Evolutionary conservation across 2,797 vertebrate species (phyloP).

Genomic region (Prunella strophiata): DNA sequence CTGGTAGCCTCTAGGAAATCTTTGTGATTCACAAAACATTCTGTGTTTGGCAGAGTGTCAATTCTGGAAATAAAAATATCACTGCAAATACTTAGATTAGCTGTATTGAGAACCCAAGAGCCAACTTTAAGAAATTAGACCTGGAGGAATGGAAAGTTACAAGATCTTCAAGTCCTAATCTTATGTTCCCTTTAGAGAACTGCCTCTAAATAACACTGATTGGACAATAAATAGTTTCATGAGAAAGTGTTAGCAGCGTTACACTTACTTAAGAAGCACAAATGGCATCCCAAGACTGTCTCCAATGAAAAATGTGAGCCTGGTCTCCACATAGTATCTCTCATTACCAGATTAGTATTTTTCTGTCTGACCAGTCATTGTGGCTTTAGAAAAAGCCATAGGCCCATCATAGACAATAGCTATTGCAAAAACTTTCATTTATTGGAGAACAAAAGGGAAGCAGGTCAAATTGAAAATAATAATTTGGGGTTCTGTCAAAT

Average conservation of each 20-base stretch:
- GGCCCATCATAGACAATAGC: neutral
- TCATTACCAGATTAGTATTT: neutral
- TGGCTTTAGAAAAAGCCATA: neutral
- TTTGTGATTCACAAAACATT: constrained; percentile 1
- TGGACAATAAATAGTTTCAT: neutral
- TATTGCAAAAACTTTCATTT: neutral
- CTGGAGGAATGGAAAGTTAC: neutral
- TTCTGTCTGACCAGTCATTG: neutral
- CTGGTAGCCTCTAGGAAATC: neutral
- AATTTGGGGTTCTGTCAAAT: neutral
- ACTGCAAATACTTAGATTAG: neutral
- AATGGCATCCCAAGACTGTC: neutral
- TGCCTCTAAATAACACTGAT: neutral
- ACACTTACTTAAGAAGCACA: neutral
- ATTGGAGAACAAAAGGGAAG: neutral
- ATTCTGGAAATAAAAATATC: neutral
- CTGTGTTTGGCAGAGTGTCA: neutral
- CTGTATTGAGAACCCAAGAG: neutral
- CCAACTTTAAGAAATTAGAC: neutral
- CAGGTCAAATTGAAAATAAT: neutral
- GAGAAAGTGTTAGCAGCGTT: neutral
- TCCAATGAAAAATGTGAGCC: neutral
- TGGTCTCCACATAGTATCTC: neutral
- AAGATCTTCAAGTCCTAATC: neutral
- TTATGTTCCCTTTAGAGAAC: neutral